Conservation (phyloP, 2,797 vertebrate genomes). For the Lagorchestes hirsutus region DNA sequence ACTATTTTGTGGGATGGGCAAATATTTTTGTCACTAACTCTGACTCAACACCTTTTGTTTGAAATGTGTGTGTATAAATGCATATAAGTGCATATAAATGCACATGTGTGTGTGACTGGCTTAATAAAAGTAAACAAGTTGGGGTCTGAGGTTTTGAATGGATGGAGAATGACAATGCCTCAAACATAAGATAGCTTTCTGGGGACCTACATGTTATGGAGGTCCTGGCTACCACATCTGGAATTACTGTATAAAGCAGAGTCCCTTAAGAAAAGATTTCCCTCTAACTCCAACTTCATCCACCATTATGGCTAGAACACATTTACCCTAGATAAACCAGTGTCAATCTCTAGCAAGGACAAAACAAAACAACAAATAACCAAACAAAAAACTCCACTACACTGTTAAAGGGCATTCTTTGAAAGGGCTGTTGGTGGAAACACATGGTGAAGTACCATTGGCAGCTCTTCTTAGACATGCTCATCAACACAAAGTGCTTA, state of each 20-base stretch:
- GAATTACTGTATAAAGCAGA: neutral
- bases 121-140: too few relatives aligned
- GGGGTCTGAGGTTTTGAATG: too few relatives aligned
- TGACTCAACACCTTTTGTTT: neutral
- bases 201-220: neutral
- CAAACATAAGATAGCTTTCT: neutral
- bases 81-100: neutral
- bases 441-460: neutral
- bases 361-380: slow-evolving; percentile 14
- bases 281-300: neutral
- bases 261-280: slow-evolving; percentile 7
- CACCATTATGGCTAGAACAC: neutral
- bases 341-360: slow-evolving; percentile 44
- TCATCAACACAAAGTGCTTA: slow-evolving; percentile 7
- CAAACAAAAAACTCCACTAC: neutral
- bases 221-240: neutral
- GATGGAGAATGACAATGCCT: neutral
- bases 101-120: neutral
- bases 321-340: slow-evolving; percentile 28
- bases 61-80: neutral
- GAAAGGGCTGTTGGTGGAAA: neutral
- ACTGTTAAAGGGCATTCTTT: neutral
- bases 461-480: slow-evolving; percentile 5
- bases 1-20: neutral
- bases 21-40: neutral